Conservation (phyloP, 2,888 invertebrate genomes). For the Autographa gamma region DNA sequence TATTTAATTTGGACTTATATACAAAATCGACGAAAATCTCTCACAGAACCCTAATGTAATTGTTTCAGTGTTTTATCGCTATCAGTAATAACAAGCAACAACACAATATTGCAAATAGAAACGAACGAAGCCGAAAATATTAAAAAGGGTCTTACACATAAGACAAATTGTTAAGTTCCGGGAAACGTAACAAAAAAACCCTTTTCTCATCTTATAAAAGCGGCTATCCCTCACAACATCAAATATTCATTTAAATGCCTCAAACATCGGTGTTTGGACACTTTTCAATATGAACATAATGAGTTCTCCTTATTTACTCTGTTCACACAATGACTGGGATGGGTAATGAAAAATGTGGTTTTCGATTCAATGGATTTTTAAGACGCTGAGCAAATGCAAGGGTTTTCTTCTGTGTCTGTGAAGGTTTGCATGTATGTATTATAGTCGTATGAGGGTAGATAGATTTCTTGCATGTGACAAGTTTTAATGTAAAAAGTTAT, state of each 20-base stretch:
- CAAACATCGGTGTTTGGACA: constrained; percentile 49
- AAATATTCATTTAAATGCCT: constrained; percentile 19
- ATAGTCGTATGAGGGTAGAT: no score
- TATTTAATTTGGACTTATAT: no score
- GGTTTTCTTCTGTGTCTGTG: not conserved
- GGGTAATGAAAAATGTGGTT: constrained; percentile 49
- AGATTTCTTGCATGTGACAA: no score
- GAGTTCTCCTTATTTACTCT: constrained; percentile 46
- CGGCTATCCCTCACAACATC: constrained; percentile 3
- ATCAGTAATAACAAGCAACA: no score
- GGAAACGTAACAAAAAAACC: constrained; percentile 4
- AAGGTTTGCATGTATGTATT: not conserved
- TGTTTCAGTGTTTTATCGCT: no score
- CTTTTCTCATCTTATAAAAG: constrained; percentile 1
- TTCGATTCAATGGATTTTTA: constrained; percentile 26
- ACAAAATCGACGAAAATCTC: no score
- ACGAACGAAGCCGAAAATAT: no score
- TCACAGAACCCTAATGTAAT: no score
- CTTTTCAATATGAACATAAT: constrained; percentile 61
- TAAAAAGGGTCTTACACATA: not conserved
- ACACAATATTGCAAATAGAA: no score
- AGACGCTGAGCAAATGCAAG: constrained; percentile 13
- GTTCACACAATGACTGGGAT: constrained; percentile 40
- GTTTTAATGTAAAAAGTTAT: no score
- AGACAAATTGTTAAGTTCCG: not conserved